phyloP scores from a whole-genome alignment of 2,888 invertebrate species.

The Serrognathus titanus region DNA sequence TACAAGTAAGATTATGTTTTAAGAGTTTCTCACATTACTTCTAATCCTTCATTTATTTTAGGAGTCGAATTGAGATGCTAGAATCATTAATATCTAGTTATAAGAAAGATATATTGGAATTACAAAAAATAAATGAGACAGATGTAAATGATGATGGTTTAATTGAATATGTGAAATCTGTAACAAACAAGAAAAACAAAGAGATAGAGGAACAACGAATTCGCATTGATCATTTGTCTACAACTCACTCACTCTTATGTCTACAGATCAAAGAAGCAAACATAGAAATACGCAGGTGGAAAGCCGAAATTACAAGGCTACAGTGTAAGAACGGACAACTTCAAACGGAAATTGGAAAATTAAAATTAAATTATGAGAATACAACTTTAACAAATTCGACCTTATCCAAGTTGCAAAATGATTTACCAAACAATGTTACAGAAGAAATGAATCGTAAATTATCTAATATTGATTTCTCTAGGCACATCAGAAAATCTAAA shows the following conservation, averaged over 20 bases:
- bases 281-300: constrained; percentile 25
- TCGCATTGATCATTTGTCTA: constrained; percentile 15
- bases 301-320: constrained; percentile 21
- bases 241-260: constrained; percentile 18
- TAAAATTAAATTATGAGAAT: neutral
- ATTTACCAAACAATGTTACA: neutral
- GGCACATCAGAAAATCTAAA: constrained; percentile 4
- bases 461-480: constrained; percentile 4
- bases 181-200: constrained; percentile 17
- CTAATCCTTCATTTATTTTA: constrained; percentile 8
- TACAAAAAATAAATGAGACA: constrained; percentile 1
- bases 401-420: neutral
- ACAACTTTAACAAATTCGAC: neutral
- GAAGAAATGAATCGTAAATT: neutral
- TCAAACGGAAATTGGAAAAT: constrained; percentile 4
- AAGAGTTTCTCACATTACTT: neutral
- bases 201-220: constrained; percentile 23
- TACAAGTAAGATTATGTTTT: constrained; percentile 23
- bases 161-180: constrained; percentile 10
- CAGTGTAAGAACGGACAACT: constrained; percentile 18
- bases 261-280: constrained; percentile 24
- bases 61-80: constrained; percentile 20
- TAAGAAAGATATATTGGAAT: constrained; percentile 19
- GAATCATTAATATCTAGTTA: constrained; percentile 23
- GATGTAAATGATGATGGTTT: constrained; percentile 5